Base-by-base conservation (phyloP, 2,797 vertebrate species). In the Sebastes hopkinsi region DNA sequence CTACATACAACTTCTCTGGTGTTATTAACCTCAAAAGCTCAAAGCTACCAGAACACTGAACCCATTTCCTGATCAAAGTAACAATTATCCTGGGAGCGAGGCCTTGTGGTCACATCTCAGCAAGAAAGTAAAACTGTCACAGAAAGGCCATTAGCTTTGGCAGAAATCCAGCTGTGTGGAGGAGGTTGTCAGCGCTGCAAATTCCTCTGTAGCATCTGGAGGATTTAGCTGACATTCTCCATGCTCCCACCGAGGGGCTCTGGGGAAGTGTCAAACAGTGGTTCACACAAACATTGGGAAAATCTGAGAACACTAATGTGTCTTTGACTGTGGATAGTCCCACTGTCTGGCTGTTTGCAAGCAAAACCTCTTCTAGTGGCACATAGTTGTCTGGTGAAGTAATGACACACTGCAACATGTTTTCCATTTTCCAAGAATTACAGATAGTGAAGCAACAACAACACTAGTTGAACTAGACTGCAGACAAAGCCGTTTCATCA, bases 201-300 rank as follows among this genome's bases (percentile, higher is more conserved):
- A 93, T 92, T 93, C 93, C 87, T 90, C 56, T 67, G 79, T n/a
- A 81, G 86, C 85, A 80, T 92, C 91, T 91, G 92, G 91, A 88
- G 81, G 81, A 89, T 80, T 80, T 64, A 46, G 74, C 42, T 88
- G 89, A 94, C 81, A 87, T 88, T 91, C 82, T 90, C 87, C 87
- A 91, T 90, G 77, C 88, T 82, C 78, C 61, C 80, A 76, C 29
- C 42, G 72, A 65, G 68, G 62, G 84, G 38, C 84, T 83, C 72
- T 71, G 69, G 80, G 72, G 80, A 88, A 79, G 83, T 83, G 77
- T 91, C 82, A 72, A 66, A 77, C 64, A 73, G 72, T 65, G 68
- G 77, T 82, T 87, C 64, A 75, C 75, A 81, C 60, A 87, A 83
- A 79, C 74, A 60, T 3, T 58, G 36, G 55, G 73, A 83, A 87